Base-by-base conservation (phyloP, 92 coral and sea anemone species). In the Desmophyllum pertusum region DNA sequence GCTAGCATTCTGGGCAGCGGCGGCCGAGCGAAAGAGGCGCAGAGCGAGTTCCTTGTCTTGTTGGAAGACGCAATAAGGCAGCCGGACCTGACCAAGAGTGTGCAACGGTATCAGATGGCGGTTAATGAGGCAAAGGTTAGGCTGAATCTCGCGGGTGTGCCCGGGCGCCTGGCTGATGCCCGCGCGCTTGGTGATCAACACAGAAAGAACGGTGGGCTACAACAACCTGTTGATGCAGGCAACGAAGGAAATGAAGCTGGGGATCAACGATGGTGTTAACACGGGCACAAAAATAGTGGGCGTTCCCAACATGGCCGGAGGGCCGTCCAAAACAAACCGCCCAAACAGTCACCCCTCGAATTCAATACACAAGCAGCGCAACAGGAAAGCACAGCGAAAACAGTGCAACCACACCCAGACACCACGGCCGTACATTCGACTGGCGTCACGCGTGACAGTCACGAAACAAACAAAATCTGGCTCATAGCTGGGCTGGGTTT, bases 151-250 rank as follows among this genome's bases (percentile, higher is more conserved):
- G 79, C 79, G n/a, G 3, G 64, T 75, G 19, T 25, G 9, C 17
- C 38, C 78, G 0, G 62, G 63, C 14, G 17, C 40, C 10, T 74
- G 78, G 78, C 64, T 29, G 3, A 74, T 74, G 42, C 62, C 78
- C 1, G 27, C 78, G n/a, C 21, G 63, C 33, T n/a, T 74, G 78
- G 39, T 74, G 0, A 46, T 74, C 23, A 74, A 74, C 78, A 45
- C 62, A 10, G 63, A 46, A 29, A 29, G 78, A 41, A 9, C 14
- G 3, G 62, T 74, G 6, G 78, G 78, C 39, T 74, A 74, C 40
- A 74, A 48, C 78, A 74, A 74, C 55, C 7, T 38, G n/a, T 40
- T 74, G 2, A 27, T 46, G 63, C 64, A 51, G 25, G 78, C 62
- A 14, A 29, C 0, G 0, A 7, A 27, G 2, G 78, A 23, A 33